These are phyloP conservation scores for Gambusia affinis DNA, from an alignment of 2,113 vertebrate genomes.

Conservation along the genomic window DNA sequence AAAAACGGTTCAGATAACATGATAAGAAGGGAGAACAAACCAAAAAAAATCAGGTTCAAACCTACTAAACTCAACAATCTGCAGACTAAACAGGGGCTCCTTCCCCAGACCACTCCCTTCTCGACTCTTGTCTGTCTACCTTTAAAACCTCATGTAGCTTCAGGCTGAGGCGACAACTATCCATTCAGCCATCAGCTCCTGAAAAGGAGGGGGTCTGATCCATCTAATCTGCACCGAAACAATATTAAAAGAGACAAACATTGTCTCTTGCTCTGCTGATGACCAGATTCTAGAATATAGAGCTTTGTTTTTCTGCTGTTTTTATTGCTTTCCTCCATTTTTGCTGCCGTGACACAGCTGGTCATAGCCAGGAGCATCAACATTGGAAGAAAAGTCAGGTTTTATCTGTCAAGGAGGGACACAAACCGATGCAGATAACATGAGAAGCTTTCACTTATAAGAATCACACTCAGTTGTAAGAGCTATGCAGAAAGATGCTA, in stretches of 20 bases:
- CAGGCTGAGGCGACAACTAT: conserved; percentile 26
- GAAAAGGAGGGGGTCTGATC: not conserved
- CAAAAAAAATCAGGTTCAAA: not conserved
- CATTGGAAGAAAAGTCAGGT: not conserved
- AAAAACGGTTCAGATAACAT: not conserved
- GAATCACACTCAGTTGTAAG: no score
- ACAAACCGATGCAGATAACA: not conserved
- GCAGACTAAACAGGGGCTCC: not conserved
- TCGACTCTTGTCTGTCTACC: conserved; percentile 45
- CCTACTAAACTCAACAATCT: not conserved
- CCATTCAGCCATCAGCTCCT: conserved; percentile 5
- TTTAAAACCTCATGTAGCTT: conserved; percentile 27
- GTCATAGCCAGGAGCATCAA: not conserved
- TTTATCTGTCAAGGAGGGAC: not conserved
- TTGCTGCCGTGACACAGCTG: not conserved
- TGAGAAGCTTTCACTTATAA: not conserved
- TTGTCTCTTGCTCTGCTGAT: not conserved
- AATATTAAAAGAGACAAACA: conserved; percentile 10
- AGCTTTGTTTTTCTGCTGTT: not conserved
- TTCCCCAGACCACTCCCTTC: conserved; percentile 19
- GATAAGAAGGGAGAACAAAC: no score
- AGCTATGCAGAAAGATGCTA: not conserved
- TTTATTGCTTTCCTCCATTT: not conserved
- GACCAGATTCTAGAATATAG: not conserved
- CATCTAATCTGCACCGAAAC: conserved; percentile 22